Percentiles rank a stretch among this genome's conserved stretches.
These are phyloP conservation scores for Aeoliscus strigatus DNA, from an alignment of 2,797 vertebrate species.

Conservation along the genomic window DNA sequence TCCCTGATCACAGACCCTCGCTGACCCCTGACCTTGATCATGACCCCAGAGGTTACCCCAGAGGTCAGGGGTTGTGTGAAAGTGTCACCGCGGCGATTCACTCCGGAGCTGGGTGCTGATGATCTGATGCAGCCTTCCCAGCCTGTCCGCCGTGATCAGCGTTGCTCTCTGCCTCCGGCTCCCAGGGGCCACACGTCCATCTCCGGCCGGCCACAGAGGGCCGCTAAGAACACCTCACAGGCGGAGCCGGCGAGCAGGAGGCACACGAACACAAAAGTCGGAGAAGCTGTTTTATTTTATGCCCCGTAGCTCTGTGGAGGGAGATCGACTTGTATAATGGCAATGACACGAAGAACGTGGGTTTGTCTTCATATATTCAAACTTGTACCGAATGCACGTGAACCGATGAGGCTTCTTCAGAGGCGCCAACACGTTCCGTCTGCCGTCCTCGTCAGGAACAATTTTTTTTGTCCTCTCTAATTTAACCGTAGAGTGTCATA, in stretches of 20 bases:
- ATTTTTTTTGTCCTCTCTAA: conserved; percentile 39
- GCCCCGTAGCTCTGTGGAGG: conserved; percentile 25
- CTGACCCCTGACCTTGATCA: conserved; percentile 75
- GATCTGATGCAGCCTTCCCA: conserved; percentile 71
- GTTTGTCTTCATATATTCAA: conserved; percentile 43
- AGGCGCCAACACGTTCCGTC: conserved; percentile 26
- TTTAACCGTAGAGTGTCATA: conserved; percentile 38
- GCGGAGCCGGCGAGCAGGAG: conserved; percentile 60
- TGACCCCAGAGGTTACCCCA: conserved; percentile 63
- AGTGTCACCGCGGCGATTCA: conserved; percentile 69
- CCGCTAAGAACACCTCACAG: conserved; percentile 68
- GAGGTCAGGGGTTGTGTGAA: conserved; percentile 79
- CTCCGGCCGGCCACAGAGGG: conserved; percentile 57
- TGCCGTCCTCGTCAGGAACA: conserved; percentile 37
- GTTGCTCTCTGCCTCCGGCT: conserved; percentile 62
- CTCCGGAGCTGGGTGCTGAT: conserved; percentile 69
- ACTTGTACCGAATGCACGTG: conserved; percentile 41
- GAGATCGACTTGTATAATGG: conserved; percentile 26
- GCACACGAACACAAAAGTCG: conserved; percentile 50
- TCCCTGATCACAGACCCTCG: conserved; percentile 56
- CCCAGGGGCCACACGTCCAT: conserved; percentile 65
- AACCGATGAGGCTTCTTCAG: conserved; percentile 36
- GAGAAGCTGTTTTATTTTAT: conserved; percentile 46
- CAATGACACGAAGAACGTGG: conserved; percentile 42
- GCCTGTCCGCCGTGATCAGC: conserved; percentile 71